Base-by-base conservation (phyloP, 2,888 invertebrate species). In the Andrena praecox region DNA sequence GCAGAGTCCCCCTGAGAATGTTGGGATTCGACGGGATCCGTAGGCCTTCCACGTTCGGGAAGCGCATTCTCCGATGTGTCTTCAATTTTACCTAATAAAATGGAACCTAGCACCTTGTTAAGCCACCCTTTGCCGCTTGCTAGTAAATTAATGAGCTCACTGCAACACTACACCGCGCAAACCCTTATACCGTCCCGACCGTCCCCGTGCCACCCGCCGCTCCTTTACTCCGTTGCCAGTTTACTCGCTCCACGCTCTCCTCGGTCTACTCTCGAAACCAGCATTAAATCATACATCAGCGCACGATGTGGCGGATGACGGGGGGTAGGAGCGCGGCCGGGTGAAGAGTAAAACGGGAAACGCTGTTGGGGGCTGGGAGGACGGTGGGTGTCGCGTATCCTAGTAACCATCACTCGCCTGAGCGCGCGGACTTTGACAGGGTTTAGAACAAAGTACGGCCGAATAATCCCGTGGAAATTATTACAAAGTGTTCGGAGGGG, bases 121-220 rank as follows among this genome's bases (percentile, higher is more conserved):
- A 91, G 89, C 89, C 91, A 91, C 91, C 91, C 92, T 92, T 92
- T 91, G 90, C 88, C 89, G 89, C 91, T 92, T 84, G 90, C 92
- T 91, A 89, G 90, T 91, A 92, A 93, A 93, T 93, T 93, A 93
- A 93, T 93, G 92, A 93, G 93, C 92, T 92, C 93, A 91, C 91
- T 92, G 92, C 92, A 93, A 92, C 91, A 90, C 91, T 92, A 91
- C 92, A 92, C 92, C 90, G 87, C 90, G 84, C 90, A 89, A 91
- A 90, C 92, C 91, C 91, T 91, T 93, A 91, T 87, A 91, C 89
- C 89, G 84, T 85, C 89, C 85, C 85, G 56, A 63, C 73, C 69
- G 68, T 80, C 83, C 77, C 80, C 72, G 72, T 68, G 68, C 82
- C 63, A 35, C 75, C 77, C 82, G 74, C 82, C 67, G 24, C 71